A percentile compares a stretch with the other conserved stretches of the same genome.
phyloP scores from a whole-genome alignment of 2,797 vertebrate genomes.

The Danio tinwini region DNA sequence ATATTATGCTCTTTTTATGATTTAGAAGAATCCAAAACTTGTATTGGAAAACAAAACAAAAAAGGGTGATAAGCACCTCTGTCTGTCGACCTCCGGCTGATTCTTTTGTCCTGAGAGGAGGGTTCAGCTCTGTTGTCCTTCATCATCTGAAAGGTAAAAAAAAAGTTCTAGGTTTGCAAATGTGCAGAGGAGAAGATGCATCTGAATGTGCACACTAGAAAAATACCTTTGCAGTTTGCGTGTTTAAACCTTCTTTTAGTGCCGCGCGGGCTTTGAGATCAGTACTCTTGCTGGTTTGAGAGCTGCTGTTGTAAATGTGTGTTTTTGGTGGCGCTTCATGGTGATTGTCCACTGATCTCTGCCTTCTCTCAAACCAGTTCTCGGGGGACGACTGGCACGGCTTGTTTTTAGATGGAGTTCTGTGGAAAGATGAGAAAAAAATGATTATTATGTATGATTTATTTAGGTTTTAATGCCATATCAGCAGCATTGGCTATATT shows the following conservation, averaged over 20 bases:
- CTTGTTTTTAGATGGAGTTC: conserved; percentile 30
- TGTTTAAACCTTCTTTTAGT: neutral
- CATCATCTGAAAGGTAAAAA: conserved; percentile 19
- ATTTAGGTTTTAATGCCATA: too few species aligned
- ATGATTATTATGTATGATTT: too few species aligned
- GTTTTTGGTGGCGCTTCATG: conserved; percentile 1
- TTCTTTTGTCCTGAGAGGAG: conserved; percentile 39
- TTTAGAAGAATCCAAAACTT: too few species aligned
- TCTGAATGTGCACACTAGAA: neutral
- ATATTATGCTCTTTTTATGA: too few species aligned
- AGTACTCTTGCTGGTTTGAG: conserved; percentile 5
- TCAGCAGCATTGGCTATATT: too few species aligned
- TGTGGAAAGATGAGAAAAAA: conserved; percentile 15
- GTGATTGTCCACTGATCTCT: conserved; percentile 25
- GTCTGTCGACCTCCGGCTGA: conserved; percentile 38
- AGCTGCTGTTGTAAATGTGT: neutral
- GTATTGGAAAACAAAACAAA: too few species aligned
- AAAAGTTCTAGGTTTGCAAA: neutral
- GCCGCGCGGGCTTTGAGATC: neutral
- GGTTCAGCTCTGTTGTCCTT: conserved; percentile 30
- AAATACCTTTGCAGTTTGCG: conserved; percentile 42
- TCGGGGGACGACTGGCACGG: conserved; percentile 14
- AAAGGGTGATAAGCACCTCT: conserved; percentile 8
- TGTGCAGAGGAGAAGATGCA: neutral
- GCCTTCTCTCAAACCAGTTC: conserved; percentile 56